Conservation (phyloP, 2,797 vertebrate species). For the Rhodeus uyekii region DNA sequence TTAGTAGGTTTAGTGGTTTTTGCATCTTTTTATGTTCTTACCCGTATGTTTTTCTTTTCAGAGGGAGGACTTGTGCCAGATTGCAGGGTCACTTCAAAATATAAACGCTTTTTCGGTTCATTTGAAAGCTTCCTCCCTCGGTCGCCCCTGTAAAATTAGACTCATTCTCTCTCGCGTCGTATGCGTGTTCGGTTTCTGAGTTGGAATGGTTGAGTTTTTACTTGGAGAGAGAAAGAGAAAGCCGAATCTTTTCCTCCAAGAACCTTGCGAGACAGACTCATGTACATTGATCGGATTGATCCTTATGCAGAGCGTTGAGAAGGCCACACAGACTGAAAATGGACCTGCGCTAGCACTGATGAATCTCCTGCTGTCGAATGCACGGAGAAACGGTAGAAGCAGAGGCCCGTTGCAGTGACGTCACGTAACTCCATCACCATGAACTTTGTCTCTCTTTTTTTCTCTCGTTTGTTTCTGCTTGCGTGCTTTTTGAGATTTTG, state of each 20-base stretch:
- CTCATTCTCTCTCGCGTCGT: conserved; percentile 34
- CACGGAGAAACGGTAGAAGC: conserved; percentile 27
- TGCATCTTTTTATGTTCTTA: conserved; percentile 43
- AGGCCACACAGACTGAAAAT: conserved; percentile 26
- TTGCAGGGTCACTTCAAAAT: conserved; percentile 59
- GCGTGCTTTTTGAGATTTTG: no score
- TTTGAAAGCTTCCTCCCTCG: conserved; percentile 36
- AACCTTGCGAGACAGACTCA: conserved; percentile 41
- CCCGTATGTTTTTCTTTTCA: conserved; percentile 47
- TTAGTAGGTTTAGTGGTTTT: conserved; percentile 64
- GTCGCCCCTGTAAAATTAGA: conserved; percentile 42
- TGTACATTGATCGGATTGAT: conserved; percentile 47
- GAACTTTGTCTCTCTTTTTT: conserved; percentile 61
- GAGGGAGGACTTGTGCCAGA: conserved; percentile 57
- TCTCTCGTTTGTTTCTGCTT: conserved; percentile 51
- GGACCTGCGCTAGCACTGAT: conserved; percentile 22
- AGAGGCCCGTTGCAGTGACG: conserved; percentile 59
- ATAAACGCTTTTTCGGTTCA: conserved; percentile 30
- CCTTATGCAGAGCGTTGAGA: conserved; percentile 50
- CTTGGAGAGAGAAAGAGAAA: conserved; percentile 16
- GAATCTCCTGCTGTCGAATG: conserved; percentile 31
- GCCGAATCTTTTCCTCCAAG: conserved; percentile 34
- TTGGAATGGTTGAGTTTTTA: conserved; percentile 17
- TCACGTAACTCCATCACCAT: conserved; percentile 57
- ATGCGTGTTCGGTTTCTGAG: conserved; percentile 4